A percentile compares a stretch with the other conserved stretches of the same genome.
These are phyloP conservation scores for Aegypius monachus DNA, from an alignment of 2,113 vertebrate species.

Conservation along the genomic window DNA sequence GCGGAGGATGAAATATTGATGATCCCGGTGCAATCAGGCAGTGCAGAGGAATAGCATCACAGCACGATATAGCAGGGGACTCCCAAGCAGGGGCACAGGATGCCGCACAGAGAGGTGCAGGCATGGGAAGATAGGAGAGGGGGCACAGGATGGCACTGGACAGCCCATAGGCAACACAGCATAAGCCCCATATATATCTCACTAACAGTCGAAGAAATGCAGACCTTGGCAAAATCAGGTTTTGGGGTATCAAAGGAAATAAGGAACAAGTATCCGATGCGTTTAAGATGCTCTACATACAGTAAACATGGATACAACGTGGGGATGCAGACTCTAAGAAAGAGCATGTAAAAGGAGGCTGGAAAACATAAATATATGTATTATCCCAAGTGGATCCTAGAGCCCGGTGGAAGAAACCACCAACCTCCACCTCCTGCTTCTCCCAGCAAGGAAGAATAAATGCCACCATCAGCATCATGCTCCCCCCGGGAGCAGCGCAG, in stretches of 20 bases:
- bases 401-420: background rate
- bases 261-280: background rate
- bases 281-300: fast-evolving
- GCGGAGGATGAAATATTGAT: background rate
- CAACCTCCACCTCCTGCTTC: background rate
- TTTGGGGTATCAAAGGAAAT: background rate
- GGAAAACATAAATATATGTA: background rate
- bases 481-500: background rate
- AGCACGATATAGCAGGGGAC: background rate
- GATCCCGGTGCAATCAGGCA: fast-evolving
- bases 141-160: background rate
- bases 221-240: background rate
- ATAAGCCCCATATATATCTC: background rate
- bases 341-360: background rate
- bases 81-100: background rate
- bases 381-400: background rate
- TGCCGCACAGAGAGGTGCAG: background rate
- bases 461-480: background rate
- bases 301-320: background rate
- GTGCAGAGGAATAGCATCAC: fast-evolving
- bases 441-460: background rate
- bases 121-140: fast-evolving
- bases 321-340: background rate
- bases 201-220: background rate
- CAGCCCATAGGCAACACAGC: background rate